These are phyloP conservation scores for Pempheris klunzingeri DNA, from an alignment of 2,797 vertebrate genomes.

Conservation along the genomic window DNA sequence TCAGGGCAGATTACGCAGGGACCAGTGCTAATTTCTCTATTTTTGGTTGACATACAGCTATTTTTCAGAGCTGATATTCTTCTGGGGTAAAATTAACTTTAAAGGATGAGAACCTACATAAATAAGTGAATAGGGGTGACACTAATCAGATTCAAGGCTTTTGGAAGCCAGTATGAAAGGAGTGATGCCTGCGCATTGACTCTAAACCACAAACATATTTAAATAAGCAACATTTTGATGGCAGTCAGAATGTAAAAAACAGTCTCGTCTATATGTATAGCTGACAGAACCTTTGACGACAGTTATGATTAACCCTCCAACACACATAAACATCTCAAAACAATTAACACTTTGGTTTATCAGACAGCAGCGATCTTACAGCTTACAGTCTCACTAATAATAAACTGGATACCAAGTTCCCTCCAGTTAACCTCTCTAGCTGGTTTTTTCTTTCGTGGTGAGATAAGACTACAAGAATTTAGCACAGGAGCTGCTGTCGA, in stretches of 20 bases:
- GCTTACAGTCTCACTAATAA: neutral
- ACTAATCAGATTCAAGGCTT: neutral
- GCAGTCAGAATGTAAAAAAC: no score
- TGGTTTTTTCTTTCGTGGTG: conserved; percentile 20
- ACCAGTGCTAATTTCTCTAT: neutral
- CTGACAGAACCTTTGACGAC: neutral
- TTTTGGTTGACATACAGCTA: neutral
- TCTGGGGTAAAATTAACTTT: conserved; percentile 1
- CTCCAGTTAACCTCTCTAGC: conserved; percentile 18
- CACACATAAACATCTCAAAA: neutral
- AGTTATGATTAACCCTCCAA: neutral
- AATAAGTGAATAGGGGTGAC: neutral
- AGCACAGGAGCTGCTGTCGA: conserved; percentile 9
- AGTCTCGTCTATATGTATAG: no score
- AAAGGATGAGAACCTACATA: neutral
- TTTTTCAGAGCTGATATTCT: neutral
- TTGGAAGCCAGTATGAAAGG: neutral
- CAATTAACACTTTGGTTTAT: neutral
- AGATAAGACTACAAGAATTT: conserved; percentile 57
- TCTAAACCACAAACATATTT: neutral
- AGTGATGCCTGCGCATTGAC: neutral
- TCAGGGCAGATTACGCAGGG: conserved; percentile 7
- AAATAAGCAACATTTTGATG: neutral
- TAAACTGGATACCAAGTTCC: conserved; percentile 8
- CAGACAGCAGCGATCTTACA: neutral